Evolutionary conservation across 2,113 vertebrate genomes (phyloP).

Genomic region (Eira barbara): DNA sequence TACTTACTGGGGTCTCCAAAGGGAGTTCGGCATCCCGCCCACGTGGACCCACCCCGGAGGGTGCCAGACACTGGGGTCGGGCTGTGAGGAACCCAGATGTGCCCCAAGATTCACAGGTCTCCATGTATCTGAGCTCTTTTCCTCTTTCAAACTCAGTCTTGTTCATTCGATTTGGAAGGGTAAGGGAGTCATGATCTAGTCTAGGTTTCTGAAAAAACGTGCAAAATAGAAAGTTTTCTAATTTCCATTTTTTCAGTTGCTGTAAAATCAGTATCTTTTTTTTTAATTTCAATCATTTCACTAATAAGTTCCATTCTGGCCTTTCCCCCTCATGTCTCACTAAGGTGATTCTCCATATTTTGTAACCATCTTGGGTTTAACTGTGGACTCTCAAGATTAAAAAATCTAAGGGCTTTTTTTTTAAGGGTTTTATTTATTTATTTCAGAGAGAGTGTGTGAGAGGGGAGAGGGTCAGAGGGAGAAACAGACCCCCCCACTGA

Average conservation of each 20-base stretch:
- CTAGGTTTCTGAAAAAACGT: neutral
- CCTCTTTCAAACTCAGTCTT: neutral
- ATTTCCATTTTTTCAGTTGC: neutral
- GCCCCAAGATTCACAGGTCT: too few relatives aligned
- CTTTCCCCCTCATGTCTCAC: neutral
- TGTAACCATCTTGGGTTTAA: neutral
- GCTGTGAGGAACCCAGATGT: neutral
- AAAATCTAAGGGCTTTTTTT: neutral
- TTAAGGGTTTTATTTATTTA: too few relatives aligned
- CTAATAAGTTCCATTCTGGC: neutral
- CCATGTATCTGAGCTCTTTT: neutral
- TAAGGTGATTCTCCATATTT: neutral
- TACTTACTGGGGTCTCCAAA: neutral
- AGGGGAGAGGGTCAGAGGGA: too few relatives aligned
- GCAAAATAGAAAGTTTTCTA: neutral
- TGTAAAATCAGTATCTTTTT: neutral
- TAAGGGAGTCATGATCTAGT: neutral
- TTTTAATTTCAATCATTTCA: neutral
- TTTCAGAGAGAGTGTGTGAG: too few relatives aligned
- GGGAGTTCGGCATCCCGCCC: neutral
- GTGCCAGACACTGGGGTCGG: accelerated
- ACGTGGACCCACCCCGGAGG: neutral
- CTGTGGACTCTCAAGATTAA: neutral
- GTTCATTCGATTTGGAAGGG: neutral
- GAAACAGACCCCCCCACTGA: too few relatives aligned